Percentiles rank a stretch among this genome's conserved stretches.
Evolutionary conservation across 2,888 invertebrate genomes (phyloP).

Genomic region (Dynastes tityus): DNA sequence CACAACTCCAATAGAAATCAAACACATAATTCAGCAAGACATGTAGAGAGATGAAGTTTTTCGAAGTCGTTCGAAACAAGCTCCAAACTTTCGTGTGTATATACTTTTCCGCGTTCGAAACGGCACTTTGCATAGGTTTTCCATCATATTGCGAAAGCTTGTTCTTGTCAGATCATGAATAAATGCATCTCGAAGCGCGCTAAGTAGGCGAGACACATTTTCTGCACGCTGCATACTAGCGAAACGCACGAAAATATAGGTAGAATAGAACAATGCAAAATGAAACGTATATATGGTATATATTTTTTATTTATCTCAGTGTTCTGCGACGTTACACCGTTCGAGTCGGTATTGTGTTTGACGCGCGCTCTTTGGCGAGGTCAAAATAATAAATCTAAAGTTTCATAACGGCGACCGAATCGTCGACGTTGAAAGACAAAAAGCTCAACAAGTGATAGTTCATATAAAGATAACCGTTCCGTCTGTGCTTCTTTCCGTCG

Average conservation of each 20-base stretch:
- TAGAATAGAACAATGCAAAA: neutral
- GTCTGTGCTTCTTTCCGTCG: neutral
- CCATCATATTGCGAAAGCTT: conserved; percentile 25
- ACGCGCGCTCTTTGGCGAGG: conserved; percentile 4
- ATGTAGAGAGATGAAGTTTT: neutral
- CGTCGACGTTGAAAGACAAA: conserved; percentile 56
- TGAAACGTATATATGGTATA: neutral
- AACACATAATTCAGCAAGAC: too few relatives aligned
- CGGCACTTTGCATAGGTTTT: conserved; percentile 24
- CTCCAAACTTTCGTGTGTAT: neutral
- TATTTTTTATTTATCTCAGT: conserved; percentile 20
- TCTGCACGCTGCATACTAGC: neutral
- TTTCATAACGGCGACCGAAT: conserved; percentile 57
- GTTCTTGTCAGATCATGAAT: conserved; percentile 29
- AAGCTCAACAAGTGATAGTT: conserved; percentile 58
- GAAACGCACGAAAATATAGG: neutral
- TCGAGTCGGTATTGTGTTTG: conserved; percentile 20
- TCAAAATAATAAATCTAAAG: conserved; percentile 53
- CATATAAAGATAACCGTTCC: conserved; percentile 55
- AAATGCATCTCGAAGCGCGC: conserved; percentile 20
- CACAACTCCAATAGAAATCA: neutral
- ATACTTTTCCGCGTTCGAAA: neutral
- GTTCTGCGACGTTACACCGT: neutral
- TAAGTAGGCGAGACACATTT: conserved; percentile 23
- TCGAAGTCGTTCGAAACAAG: conserved; percentile 2